Evolutionary conservation across 2,113 vertebrate species (phyloP), one percentile per base, ranked within the genome.

Genomic region (Prinia subflava): DNA sequence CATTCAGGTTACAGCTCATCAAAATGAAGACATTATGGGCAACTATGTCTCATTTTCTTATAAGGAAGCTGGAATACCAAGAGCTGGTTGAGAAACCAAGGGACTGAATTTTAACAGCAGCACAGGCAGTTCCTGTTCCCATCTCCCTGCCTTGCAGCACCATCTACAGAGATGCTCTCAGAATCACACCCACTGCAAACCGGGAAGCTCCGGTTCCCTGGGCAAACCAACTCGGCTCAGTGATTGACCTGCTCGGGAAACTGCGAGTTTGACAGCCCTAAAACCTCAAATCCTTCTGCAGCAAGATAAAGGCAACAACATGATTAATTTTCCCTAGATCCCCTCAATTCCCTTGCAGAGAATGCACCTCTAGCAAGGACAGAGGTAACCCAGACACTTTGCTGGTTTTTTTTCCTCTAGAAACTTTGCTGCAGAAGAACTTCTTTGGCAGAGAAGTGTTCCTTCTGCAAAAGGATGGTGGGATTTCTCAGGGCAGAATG

Each of bases 101-200:
- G 37, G 30, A 15, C 4, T 27, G 70, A 44, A 68, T 53, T 83
- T 65, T 9, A 53, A 75, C 77, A 76, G 37, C 9, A 24, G 31
- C n/a, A 8, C 17, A 27, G 47, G 27, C 7, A 1, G 8, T 1
- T 25, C 44, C 35, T 8, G 2, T 7, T 71, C 22, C 1, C 55
- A 13, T 92, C 88, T 87, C 88, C 2, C 90, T 95, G 96, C 93
- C 93, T 75, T 89, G 92, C 74, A 97, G 96, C 97, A 94, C 96
- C 96, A 96, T 73, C 96, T 97, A 92, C 92, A 96, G 97, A 92
- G 84, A 55, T 35, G 39, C 67, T 67, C 33, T 2, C 56, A 53
- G 83, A 70, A 96, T 86, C 76, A 56, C 96, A 95, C 19, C 46
- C 63, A 13, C 49, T 25, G 67, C 85, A 70, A 27, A 50, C 18